A percentile compares a stretch with the other conserved stretches of the same genome.
Conservation (phyloP, 1,140 invertebrate species). For the Ceratina calcarata region DNA sequence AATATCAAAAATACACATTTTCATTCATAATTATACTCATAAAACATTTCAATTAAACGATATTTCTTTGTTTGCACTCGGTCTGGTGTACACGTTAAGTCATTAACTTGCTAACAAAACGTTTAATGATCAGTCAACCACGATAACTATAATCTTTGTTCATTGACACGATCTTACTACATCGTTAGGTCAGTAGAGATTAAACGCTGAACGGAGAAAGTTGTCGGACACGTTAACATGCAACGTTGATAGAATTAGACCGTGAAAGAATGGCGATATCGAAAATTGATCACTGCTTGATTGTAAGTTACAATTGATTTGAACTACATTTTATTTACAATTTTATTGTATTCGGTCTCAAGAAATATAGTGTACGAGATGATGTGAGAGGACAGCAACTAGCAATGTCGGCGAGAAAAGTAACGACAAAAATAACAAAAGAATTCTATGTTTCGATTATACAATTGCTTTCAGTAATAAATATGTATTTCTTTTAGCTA, state of each 20-base stretch:
- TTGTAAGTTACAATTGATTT: not conserved
- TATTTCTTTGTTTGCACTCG: not conserved
- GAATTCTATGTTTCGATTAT: too few relatives aligned
- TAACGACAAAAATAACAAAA: too few relatives aligned
- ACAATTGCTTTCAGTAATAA: too few relatives aligned
- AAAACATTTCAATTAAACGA: not conserved
- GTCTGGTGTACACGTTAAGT: not conserved
- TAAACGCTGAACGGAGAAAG: not conserved
- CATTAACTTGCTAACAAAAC: not conserved
- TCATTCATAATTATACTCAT: not conserved
- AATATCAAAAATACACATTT: not conserved
- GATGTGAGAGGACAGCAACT: too few relatives aligned
- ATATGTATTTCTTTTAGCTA: too few relatives aligned
- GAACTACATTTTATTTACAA: not conserved
- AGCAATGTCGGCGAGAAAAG: too few relatives aligned
- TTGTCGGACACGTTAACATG: not conserved
- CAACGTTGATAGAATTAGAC: too few relatives aligned
- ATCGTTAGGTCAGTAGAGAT: not conserved
- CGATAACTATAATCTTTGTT: slow-evolving; percentile 21
- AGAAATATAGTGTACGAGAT: not conserved
- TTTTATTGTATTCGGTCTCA: not conserved
- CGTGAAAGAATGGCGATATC: not conserved
- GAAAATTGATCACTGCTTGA: not conserved
- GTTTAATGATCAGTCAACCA: not conserved
- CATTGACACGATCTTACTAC: not conserved